phyloP scores from a whole-genome alignment of 2,113 vertebrate species.

The Microcebus lehilahytsara region DNA sequence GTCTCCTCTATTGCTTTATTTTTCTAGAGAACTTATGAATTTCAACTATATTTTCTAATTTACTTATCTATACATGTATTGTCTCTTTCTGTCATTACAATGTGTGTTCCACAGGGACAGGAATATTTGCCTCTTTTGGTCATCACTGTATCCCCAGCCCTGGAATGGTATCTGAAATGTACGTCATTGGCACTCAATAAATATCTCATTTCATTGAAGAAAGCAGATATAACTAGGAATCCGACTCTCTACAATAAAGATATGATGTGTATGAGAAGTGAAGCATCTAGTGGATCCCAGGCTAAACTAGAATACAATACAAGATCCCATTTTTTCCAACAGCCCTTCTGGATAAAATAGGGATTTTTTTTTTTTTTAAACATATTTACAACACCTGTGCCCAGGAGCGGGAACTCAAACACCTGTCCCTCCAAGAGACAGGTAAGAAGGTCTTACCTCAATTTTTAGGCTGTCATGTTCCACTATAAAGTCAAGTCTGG shows the following conservation, averaged over 20 bases:
- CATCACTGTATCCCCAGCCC: not conserved
- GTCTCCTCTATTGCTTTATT: not conserved
- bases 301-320: not conserved
- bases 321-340: not conserved
- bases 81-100: not conserved
- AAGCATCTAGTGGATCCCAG: not conserved
- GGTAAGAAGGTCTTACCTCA: conserved; percentile 84
- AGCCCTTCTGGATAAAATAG: not conserved
- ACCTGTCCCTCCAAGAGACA: not conserved
- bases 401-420: not conserved
- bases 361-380: not conserved
- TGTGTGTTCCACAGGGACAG: not conserved
- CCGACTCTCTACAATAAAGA: not conserved
- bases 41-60: not conserved
- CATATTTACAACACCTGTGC: not conserved
- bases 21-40: not conserved
- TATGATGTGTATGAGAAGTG: fast-evolving
- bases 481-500: conserved; percentile 92
- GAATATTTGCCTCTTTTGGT: not conserved
- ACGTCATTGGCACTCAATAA: not conserved
- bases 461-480: conserved; percentile 94
- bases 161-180: fast-evolving
- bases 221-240: not conserved
- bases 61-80: not conserved
- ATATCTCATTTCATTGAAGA: not conserved